Conservation (phyloP, 2,797 vertebrate species). For the Serranus cabrilla region DNA sequence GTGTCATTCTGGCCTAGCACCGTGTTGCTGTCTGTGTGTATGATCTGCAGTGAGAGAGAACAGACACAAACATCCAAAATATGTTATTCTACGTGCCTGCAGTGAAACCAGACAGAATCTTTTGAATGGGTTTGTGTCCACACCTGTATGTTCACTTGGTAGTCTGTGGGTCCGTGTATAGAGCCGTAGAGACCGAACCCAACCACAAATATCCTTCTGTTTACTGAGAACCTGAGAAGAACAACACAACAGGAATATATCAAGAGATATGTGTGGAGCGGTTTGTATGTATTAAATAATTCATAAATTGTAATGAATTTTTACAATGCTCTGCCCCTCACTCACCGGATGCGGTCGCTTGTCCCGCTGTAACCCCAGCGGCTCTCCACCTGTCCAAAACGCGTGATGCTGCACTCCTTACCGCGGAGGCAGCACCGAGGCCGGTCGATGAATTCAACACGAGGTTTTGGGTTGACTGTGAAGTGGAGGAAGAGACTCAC, state of each 20-base stretch:
- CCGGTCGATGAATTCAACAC: slow-evolving; percentile 96
- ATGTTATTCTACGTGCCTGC: background rate
- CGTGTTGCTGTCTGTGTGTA: slow-evolving; percentile 97
- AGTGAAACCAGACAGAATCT: background rate
- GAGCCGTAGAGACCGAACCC: slow-evolving; percentile 98
- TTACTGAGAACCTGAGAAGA: slow-evolving; percentile 92
- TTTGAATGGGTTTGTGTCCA: background rate
- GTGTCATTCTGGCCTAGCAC: slow-evolving; percentile 97
- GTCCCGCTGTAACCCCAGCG: slow-evolving; percentile 99
- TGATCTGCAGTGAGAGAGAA: slow-evolving; percentile 86
- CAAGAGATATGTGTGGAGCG: background rate
- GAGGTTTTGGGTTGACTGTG: slow-evolving; percentile 97
- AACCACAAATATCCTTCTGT: slow-evolving; percentile 96
- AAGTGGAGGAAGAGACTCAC: slow-evolving; percentile 99
- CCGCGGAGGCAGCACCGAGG: slow-evolving; percentile 96
- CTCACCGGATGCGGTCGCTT: slow-evolving; percentile 95
- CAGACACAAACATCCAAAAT: background rate
- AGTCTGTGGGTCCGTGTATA: slow-evolving; percentile 98
- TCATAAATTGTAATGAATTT: background rate
- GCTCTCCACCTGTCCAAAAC: slow-evolving; percentile 98
- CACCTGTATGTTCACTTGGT: slow-evolving; percentile 99
- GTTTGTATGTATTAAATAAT: background rate
- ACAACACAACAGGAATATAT: slow-evolving; percentile 10
- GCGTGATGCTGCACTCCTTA: slow-evolving; percentile 96
- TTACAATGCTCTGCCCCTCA: background rate